Conservation (phyloP, 2,797 vertebrate genomes). For the Fratercula arctica region DNA sequence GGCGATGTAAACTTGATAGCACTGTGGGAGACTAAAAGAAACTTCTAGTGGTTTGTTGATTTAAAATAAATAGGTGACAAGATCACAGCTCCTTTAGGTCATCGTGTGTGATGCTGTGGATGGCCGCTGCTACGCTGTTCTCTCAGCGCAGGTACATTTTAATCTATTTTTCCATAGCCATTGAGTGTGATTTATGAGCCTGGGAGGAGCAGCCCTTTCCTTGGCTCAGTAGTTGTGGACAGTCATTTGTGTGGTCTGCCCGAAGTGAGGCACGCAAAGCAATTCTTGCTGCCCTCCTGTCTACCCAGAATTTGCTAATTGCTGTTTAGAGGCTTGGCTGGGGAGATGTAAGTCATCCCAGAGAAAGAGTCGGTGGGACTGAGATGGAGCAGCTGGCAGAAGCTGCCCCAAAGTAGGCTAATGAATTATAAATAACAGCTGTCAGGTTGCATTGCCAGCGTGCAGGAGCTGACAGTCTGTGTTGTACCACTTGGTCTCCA, state of each 20-base stretch:
- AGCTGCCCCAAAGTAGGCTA: slow-evolving; percentile 44
- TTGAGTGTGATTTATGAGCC: neutral
- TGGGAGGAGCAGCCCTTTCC: neutral
- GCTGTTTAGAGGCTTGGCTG: slow-evolving; percentile 27
- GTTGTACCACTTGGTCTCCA: neutral
- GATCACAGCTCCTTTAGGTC: neutral
- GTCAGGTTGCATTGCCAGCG: slow-evolving; percentile 40
- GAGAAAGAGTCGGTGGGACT: neutral
- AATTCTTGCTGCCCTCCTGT: neutral
- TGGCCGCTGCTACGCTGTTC: neutral
- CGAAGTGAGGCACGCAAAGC: neutral
- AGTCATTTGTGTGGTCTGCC: neutral
- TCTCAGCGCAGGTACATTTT: neutral
- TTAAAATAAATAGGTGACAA: neutral
- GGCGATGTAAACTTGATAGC: neutral
- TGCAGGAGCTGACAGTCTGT: slow-evolving; percentile 25
- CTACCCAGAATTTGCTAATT: slow-evolving; percentile 15
- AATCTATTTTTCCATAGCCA: neutral
- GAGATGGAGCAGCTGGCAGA: slow-evolving; percentile 61
- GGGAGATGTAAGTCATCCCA: neutral
- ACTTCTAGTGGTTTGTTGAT: neutral
- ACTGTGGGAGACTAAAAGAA: neutral
- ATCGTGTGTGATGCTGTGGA: neutral
- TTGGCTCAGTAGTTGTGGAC: neutral
- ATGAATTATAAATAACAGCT: slow-evolving; percentile 76